Conservation (phyloP, 2,113 vertebrate species). For the Xiphophorus couchianus region DNA sequence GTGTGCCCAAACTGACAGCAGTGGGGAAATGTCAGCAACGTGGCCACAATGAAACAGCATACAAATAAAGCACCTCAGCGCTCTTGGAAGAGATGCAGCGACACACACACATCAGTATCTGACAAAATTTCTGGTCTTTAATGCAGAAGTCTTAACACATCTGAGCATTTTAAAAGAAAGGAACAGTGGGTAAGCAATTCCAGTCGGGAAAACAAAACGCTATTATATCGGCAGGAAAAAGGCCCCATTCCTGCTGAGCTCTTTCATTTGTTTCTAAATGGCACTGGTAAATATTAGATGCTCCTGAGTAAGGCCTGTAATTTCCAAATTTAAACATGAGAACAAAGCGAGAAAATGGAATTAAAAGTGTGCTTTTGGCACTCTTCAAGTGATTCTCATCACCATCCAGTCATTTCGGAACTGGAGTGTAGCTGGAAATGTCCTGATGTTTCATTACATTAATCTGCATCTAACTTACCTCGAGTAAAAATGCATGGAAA, state of each 20-base stretch:
- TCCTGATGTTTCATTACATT: conserved; percentile 7
- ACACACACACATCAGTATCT: not conserved
- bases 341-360: conserved; percentile 36
- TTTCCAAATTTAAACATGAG: conserved; percentile 44
- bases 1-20: conserved; percentile 21
- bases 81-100: not conserved
- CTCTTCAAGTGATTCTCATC: conserved; percentile 8
- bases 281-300: conserved; percentile 30
- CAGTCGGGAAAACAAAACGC: conserved; percentile 5
- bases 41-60: not conserved
- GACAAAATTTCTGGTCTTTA: conserved; percentile 8
- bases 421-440: conserved; percentile 14
- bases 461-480: not conserved
- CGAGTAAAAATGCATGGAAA: not conserved
- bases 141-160: conserved; percentile 20
- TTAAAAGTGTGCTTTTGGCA: conserved; percentile 56
- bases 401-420: conserved; percentile 27
- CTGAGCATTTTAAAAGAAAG: conserved; percentile 7
- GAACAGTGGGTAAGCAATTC: conserved; percentile 6
- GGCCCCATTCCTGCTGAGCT: conserved; percentile 6
- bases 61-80: conserved; percentile 15
- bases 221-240: conserved; percentile 16
- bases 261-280: conserved; percentile 30
- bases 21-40: conserved; percentile 17
- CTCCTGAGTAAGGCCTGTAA: conserved; percentile 19